phyloP scores from a whole-genome alignment of 2,888 invertebrate genomes.

The Lacanobia oleracea region DNA sequence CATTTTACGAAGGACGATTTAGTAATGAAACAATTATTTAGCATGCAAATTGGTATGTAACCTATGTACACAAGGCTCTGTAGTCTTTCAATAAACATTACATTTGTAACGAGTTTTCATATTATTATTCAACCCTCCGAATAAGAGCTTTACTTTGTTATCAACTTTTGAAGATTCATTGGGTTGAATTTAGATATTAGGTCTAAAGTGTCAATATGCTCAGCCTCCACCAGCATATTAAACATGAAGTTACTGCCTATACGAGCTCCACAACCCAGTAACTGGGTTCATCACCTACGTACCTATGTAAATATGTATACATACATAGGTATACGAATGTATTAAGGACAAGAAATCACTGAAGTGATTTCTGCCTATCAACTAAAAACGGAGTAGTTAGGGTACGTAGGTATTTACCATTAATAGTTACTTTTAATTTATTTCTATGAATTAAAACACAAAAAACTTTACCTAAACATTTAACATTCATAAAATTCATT shows the following conservation, averaged over 20 bases:
- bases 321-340: not conserved
- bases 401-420: not conserved
- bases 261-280: not conserved
- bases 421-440: constrained; percentile 10
- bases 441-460: not conserved
- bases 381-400: not conserved
- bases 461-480: constrained; percentile 14
- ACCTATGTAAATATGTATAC: too few species aligned
- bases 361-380: constrained; percentile 11
- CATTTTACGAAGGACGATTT: constrained; percentile 14
- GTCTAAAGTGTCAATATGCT: not conserved
- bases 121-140: not conserved
- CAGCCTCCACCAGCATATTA: too few species aligned
- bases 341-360: not conserved
- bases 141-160: constrained; percentile 7
- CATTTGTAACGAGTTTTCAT: not conserved
- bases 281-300: not conserved
- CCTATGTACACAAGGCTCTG: constrained; percentile 12
- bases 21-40: constrained; percentile 11
- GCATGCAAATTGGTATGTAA: constrained; percentile 36
- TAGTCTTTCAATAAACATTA: constrained; percentile 12
- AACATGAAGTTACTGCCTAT: not conserved
- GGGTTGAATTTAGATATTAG: not conserved
- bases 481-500: constrained; percentile 5
- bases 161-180: not conserved